A percentile compares a stretch with the other conserved stretches of the same genome.
Evolutionary conservation across 2,797 vertebrate genomes (phyloP).

Genomic region (Protosalanx chinensis): DNA sequence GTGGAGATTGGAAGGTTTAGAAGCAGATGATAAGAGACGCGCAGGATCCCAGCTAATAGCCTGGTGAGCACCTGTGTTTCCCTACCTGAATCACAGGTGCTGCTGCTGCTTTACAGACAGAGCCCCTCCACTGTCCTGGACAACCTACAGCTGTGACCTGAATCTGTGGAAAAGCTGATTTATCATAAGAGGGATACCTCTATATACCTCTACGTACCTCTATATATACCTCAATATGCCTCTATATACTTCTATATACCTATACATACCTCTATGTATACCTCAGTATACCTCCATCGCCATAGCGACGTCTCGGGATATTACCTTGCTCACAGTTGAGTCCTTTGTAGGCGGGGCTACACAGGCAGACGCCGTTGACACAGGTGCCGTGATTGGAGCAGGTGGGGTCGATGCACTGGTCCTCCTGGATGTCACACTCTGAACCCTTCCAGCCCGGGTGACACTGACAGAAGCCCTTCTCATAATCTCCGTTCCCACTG

Average conservation of each 20-base stretch:
- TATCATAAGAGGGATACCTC: background rate
- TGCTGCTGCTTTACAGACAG: background rate
- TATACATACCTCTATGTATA: too few relatives aligned
- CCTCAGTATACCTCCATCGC: too few relatives aligned
- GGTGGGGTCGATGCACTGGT: slow-evolving; percentile 84
- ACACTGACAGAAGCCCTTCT: slow-evolving; percentile 83
- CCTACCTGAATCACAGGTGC: too few relatives aligned
- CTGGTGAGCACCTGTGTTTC: too few relatives aligned
- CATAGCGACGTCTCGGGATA: too few relatives aligned
- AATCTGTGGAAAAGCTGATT: slow-evolving; percentile 2
- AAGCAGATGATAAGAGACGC: background rate
- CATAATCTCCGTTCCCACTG: slow-evolving; percentile 83
- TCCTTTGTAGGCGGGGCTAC: slow-evolving; percentile 82
- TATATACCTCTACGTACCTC: too few relatives aligned
- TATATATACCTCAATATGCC: too few relatives aligned
- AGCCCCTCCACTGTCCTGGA: background rate
- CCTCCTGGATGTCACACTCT: slow-evolving; percentile 84
- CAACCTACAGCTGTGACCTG: background rate
- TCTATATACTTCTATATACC: too few relatives aligned
- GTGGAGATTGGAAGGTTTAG: background rate
- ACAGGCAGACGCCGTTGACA: slow-evolving; percentile 81
- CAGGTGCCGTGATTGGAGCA: slow-evolving; percentile 84
- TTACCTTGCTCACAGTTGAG: slow-evolving; percentile 85
- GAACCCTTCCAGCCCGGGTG: slow-evolving; percentile 82
- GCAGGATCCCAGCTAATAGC: background rate